phyloP scores from a whole-genome alignment of 2,113 vertebrate species.

The Oreamnos americanus region DNA sequence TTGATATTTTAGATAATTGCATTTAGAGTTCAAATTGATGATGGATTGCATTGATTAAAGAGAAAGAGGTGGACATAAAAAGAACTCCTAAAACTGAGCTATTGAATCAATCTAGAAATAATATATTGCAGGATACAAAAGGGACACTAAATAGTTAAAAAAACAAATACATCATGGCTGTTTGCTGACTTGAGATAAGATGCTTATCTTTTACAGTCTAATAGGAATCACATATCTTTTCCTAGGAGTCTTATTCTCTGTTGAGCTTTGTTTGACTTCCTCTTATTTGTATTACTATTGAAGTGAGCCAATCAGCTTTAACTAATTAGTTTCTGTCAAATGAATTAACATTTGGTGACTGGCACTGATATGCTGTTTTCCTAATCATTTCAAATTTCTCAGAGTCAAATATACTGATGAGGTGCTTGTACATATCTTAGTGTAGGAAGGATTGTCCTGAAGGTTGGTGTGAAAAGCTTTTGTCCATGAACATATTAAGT shows the following conservation, averaged over 20 bases:
- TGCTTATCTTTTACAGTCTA: slow-evolving; percentile 47
- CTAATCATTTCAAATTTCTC: slow-evolving; percentile 34
- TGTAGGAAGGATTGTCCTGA: neutral
- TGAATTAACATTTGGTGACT: slow-evolving; percentile 36
- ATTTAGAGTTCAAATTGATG: slow-evolving; percentile 57
- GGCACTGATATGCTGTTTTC: slow-evolving; percentile 45
- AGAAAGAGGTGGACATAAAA: neutral
- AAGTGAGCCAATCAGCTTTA: slow-evolving; percentile 47
- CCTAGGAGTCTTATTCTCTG: slow-evolving; percentile 25
- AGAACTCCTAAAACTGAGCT: neutral
- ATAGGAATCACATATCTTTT: slow-evolving; percentile 52
- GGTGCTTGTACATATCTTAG: neutral
- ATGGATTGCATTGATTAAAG: slow-evolving; percentile 56
- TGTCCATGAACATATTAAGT: neutral
- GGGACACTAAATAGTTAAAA: slow-evolving; percentile 41
- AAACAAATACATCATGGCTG: neutral
- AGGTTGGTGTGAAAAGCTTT: neutral
- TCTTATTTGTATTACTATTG: slow-evolving; percentile 41
- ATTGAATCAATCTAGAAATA: neutral
- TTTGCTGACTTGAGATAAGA: slow-evolving; percentile 65
- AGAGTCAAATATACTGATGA: neutral
- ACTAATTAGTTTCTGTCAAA: slow-evolving; percentile 72
- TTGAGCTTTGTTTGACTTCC: neutral
- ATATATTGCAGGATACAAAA: neutral
- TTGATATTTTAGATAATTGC: slow-evolving; percentile 71